Conservation (phyloP, 1,140 invertebrate genomes). For the Polyergus mexicanus region DNA sequence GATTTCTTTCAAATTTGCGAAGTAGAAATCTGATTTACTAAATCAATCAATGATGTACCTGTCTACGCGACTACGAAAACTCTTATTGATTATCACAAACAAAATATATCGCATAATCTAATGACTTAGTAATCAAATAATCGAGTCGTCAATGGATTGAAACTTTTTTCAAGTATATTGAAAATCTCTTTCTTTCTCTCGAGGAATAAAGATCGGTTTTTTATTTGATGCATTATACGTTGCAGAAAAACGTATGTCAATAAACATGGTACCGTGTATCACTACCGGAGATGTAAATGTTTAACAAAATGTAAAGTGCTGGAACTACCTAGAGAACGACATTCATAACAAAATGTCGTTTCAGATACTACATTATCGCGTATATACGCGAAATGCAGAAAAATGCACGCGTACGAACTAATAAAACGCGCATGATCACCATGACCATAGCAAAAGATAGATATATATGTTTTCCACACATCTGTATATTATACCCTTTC, state of each 20-base stretch:
- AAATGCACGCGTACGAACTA: not conserved
- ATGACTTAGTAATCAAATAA: not conserved
- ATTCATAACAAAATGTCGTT: constrained; percentile 35
- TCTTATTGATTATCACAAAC: constrained; percentile 18
- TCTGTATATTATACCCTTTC: not conserved
- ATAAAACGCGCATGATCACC: not conserved
- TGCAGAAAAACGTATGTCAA: not conserved
- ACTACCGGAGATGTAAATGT: not conserved
- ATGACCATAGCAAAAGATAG: constrained; percentile 29
- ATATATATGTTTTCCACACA: not conserved
- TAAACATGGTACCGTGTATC: not conserved
- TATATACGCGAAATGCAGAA: not conserved
- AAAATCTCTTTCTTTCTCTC: no score
- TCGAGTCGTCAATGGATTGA: not conserved
- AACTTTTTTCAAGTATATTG: not conserved
- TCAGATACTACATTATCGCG: constrained; percentile 18
- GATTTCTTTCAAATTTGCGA: constrained; percentile 29
- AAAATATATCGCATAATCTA: not conserved
- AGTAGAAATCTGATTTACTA: constrained; percentile 1
- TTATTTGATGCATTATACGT: not conserved
- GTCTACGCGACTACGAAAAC: not conserved
- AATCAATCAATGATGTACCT: constrained; percentile 7
- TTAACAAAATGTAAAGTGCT: not conserved
- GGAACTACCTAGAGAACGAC: not conserved
- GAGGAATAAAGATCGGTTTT: no score